Evolutionary conservation across 2,888 invertebrate species (phyloP).

Genomic region (Ichneumoninae sp.): DNA sequence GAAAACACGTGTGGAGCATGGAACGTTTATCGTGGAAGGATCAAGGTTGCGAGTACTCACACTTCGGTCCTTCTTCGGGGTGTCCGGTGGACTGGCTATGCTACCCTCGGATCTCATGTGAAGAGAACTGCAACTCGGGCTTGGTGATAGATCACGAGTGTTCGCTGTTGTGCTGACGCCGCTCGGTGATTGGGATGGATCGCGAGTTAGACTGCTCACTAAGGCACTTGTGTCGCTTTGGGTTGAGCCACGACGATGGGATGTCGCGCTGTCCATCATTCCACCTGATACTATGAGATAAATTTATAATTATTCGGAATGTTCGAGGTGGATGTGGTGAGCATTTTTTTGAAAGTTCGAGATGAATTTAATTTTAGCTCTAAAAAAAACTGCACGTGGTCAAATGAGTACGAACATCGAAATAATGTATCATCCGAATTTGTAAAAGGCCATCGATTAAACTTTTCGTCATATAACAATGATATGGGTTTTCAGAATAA

Average conservation of each 20-base stretch:
- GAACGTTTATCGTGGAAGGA: neutral
- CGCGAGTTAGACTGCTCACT: slow-evolving; percentile 87
- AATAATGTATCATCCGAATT: slow-evolving; percentile 1
- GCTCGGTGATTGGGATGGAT: slow-evolving; percentile 87
- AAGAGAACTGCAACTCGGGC: slow-evolving; percentile 86
- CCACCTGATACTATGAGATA: slow-evolving; percentile 83
- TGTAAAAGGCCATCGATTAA: neutral
- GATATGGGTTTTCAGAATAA: neutral
- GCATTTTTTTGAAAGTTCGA: neutral
- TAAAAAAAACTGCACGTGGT: neutral
- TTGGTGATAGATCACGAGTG: slow-evolving; percentile 86
- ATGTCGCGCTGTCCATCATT: slow-evolving; percentile 83
- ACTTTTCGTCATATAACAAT: neutral
- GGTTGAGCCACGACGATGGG: slow-evolving; percentile 86
- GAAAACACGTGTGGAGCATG: neutral
- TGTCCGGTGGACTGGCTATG: slow-evolving; percentile 84
- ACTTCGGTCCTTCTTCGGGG: slow-evolving; percentile 84
- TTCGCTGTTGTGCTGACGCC: slow-evolving; percentile 84
- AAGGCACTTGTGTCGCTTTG: slow-evolving; percentile 88
- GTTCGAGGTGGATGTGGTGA: slow-evolving; percentile 19
- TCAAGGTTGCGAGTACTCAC: slow-evolving; percentile 65
- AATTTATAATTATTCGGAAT: slow-evolving; percentile 58
- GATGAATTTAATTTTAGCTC: neutral
- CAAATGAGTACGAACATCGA: neutral
- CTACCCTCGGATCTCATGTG: slow-evolving; percentile 85